Conservation (phyloP, 2,797 vertebrate genomes). For the Neoniphon sammara region DNA sequence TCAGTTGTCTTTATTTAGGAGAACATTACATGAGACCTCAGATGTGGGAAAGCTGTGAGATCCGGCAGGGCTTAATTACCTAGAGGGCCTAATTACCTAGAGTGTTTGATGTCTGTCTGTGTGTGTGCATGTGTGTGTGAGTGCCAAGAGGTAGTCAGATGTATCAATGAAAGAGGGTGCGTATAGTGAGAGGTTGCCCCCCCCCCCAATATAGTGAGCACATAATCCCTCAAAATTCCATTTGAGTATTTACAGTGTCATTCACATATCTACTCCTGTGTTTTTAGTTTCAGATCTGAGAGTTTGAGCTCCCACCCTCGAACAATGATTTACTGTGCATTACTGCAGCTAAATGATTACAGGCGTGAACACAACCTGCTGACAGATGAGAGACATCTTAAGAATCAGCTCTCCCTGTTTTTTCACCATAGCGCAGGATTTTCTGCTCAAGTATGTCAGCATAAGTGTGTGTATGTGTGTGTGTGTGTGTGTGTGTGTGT, state of each 20-base stretch:
- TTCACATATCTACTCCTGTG: not conserved
- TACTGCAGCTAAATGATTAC: not conserved
- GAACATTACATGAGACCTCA: slow-evolving; percentile 48
- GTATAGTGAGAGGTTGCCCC: slow-evolving; percentile 8
- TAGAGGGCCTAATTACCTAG: slow-evolving; percentile 52
- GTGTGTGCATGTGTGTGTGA: slow-evolving; percentile 5
- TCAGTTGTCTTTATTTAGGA: slow-evolving; percentile 24
- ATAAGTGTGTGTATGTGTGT: not conserved
- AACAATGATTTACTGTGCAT: not conserved
- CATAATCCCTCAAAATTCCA: not conserved
- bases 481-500: not conserved
- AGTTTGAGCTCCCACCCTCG: not conserved
- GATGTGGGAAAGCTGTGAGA: slow-evolving; percentile 48
- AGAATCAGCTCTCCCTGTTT: not conserved
- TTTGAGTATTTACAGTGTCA: not conserved
- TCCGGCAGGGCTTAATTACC: no score
- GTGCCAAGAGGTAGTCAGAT: slow-evolving; percentile 27
- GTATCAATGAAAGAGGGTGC: slow-evolving; percentile 9
- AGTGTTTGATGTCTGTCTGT: not conserved
- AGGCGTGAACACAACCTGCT: slow-evolving; percentile 8
- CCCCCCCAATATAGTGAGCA: not conserved
- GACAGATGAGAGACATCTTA: not conserved
- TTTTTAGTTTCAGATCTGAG: not conserved
- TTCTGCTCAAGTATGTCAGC: not conserved
- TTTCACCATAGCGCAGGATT: not conserved